phyloP scores from a whole-genome alignment of 2,113 vertebrate genomes.

The Podarcis raffonei region DNA sequence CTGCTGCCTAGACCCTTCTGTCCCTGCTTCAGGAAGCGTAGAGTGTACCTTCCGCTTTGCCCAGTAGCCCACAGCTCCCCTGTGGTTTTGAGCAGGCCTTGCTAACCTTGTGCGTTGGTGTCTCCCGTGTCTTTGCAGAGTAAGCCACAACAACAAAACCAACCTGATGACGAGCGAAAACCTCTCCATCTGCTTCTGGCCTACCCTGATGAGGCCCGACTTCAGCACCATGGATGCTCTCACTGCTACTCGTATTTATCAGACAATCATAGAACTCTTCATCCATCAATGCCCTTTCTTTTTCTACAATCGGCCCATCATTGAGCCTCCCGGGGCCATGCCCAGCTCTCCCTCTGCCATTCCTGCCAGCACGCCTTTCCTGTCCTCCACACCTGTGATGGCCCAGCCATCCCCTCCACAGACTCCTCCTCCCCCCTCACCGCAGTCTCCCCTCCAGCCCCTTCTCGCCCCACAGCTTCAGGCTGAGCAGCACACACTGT shows the following conservation, averaged over 20 bases:
- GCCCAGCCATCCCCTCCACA: slow-evolving; percentile 68
- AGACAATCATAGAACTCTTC: slow-evolving; percentile 98
- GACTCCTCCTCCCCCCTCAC: slow-evolving; percentile 82
- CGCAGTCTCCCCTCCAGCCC: slow-evolving; percentile 82
- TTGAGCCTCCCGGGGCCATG: slow-evolving; percentile 78
- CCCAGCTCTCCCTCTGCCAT: slow-evolving; percentile 74
- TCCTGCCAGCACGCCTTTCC: slow-evolving; percentile 71
- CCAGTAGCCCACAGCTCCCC: background rate
- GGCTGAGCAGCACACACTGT: slow-evolving; percentile 88
- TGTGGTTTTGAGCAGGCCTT: background rate
- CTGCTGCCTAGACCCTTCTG: too few relatives aligned
- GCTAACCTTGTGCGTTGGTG: background rate
- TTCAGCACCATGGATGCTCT: slow-evolving; percentile 96
- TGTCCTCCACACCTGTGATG: slow-evolving; percentile 34
- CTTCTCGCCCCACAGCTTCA: slow-evolving; percentile 81
- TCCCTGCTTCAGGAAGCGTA: too few relatives aligned
- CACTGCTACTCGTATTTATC: slow-evolving; percentile 92
- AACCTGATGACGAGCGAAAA: slow-evolving; percentile 98
- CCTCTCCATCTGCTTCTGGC: slow-evolving; percentile 97
- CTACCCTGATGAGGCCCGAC: slow-evolving; percentile 91
- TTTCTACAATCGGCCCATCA: slow-evolving; percentile 88
- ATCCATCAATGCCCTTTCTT: slow-evolving; percentile 94
- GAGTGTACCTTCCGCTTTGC: too few relatives aligned
- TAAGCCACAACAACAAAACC: slow-evolving; percentile 87
- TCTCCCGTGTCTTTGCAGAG: slow-evolving; percentile 68